Conservation (phyloP, 1,140 invertebrate species). For the Papilio aristodemus region DNA sequence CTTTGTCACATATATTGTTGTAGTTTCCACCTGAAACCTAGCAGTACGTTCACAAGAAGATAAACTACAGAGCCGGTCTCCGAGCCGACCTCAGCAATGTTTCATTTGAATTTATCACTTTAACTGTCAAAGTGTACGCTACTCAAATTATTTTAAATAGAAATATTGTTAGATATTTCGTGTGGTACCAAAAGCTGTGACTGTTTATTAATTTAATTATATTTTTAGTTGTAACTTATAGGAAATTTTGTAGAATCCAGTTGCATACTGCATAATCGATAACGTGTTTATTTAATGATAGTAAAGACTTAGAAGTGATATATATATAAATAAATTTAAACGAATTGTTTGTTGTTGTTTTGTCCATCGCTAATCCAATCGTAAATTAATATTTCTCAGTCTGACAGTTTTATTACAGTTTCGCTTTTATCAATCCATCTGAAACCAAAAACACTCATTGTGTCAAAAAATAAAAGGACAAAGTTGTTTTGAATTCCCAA, state of each 20-base stretch:
- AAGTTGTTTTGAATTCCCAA: conserved; percentile 1
- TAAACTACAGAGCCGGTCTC: not conserved
- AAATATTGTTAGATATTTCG: not conserved
- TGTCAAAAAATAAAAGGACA: conserved; percentile 17
- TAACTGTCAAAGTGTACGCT: not conserved
- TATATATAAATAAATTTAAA: no score
- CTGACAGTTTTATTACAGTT: conserved; percentile 16
- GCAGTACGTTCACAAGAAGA: not conserved
- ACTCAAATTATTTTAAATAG: not conserved
- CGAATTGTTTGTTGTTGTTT: not conserved
- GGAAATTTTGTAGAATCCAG: no score
- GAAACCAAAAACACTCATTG: conserved; percentile 6
- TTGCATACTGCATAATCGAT: no score
- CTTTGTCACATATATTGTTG: not conserved
- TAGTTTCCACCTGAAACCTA: not conserved
- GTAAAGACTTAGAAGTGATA: no score
- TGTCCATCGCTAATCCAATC: not conserved
- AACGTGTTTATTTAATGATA: no score
- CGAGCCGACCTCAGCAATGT: not conserved
- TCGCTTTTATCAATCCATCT: conserved; percentile 7
- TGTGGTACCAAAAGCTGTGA: no score
- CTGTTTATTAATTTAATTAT: no score
- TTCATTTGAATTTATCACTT: conserved; percentile 20
- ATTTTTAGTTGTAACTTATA: no score
- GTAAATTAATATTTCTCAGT: not conserved